These are phyloP conservation scores for Bembecia ichneumoniformis DNA, from an alignment of 2,888 invertebrate species.

Conservation along the genomic window DNA sequence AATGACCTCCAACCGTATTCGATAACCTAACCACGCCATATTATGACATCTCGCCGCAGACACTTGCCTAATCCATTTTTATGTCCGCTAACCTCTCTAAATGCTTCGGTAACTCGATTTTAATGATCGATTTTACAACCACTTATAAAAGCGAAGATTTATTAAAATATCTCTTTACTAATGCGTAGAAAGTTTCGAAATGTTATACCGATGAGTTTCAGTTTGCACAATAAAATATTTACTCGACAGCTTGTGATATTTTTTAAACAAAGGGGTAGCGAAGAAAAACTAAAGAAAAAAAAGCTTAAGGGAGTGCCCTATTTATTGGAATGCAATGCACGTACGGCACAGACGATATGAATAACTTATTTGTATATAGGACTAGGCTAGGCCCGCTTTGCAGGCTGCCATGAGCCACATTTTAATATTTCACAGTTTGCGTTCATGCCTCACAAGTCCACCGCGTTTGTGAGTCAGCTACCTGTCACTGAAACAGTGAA, in stretches of 20 bases:
- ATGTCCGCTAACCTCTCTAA: slow-evolving; percentile 2
- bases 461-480: not conserved
- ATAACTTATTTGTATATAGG: slow-evolving; percentile 18
- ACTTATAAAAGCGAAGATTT: slow-evolving; percentile 14
- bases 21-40: not conserved
- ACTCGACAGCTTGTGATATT: slow-evolving; percentile 6
- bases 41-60: not conserved
- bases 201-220: slow-evolving; percentile 6
- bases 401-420: slow-evolving; percentile 17
- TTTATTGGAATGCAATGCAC: slow-evolving; percentile 37
- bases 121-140: slow-evolving; percentile 23
- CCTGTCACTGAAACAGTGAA: not conserved
- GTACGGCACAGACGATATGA: slow-evolving; percentile 16
- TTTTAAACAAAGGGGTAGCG: slow-evolving; percentile 4
- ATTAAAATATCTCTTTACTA: slow-evolving; percentile 9
- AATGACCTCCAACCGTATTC: not conserved
- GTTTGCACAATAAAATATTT: slow-evolving; percentile 10
- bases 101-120: slow-evolving; percentile 12
- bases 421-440: slow-evolving; percentile 35
- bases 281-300: slow-evolving; percentile 3
- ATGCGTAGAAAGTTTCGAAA: slow-evolving; percentile 11
- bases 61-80: not conserved
- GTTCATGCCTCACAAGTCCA: slow-evolving; percentile 14
- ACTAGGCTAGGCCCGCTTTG: slow-evolving; percentile 22
- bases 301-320: slow-evolving; percentile 16